These are phyloP conservation scores for Takifugu ocellatus DNA, from an alignment of 2,797 vertebrate species.

Conservation along the genomic window DNA sequence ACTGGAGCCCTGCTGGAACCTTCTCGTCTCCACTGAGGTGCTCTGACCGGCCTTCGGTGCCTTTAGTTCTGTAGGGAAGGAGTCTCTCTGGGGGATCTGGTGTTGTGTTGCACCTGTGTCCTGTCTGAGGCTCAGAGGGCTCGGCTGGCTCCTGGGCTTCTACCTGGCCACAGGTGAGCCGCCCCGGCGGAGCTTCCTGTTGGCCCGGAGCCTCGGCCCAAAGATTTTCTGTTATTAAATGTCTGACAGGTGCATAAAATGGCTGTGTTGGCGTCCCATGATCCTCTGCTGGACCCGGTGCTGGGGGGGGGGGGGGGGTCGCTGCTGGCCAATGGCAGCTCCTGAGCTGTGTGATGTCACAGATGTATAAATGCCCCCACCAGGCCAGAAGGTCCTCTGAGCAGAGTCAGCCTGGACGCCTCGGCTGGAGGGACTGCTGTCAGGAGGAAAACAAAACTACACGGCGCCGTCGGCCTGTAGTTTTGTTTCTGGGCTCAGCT, in stretches of 20 bases:
- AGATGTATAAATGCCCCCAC: constrained; percentile 85
- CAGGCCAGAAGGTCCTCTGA: constrained; percentile 80
- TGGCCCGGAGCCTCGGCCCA: too few species aligned
- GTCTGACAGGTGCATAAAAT: constrained; percentile 75
- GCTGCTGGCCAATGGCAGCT: neutral
- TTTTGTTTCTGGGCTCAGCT: constrained; percentile 90
- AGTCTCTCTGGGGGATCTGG: too few species aligned
- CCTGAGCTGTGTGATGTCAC: constrained; percentile 65
- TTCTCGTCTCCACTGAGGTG: too few species aligned
- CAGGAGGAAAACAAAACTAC: constrained; percentile 91
- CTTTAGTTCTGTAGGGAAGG: too few species aligned
- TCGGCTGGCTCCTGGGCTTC: too few species aligned
- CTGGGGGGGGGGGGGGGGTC: neutral
- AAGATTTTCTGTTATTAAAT: neutral
- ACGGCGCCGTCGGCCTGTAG: constrained; percentile 77
- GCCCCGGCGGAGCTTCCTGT: too few species aligned
- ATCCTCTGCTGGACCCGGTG: constrained; percentile 4
- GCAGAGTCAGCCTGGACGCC: constrained; percentile 94
- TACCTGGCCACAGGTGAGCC: too few species aligned
- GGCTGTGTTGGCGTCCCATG: constrained; percentile 65
- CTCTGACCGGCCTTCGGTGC: too few species aligned
- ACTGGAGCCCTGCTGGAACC: too few species aligned
- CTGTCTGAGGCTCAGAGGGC: too few species aligned
- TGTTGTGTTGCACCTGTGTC: too few species aligned
- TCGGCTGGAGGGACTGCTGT: constrained; percentile 98